Evolutionary conservation across 2,797 vertebrate species (phyloP).

Genomic region (Odontamblyopus lacepedii): DNA sequence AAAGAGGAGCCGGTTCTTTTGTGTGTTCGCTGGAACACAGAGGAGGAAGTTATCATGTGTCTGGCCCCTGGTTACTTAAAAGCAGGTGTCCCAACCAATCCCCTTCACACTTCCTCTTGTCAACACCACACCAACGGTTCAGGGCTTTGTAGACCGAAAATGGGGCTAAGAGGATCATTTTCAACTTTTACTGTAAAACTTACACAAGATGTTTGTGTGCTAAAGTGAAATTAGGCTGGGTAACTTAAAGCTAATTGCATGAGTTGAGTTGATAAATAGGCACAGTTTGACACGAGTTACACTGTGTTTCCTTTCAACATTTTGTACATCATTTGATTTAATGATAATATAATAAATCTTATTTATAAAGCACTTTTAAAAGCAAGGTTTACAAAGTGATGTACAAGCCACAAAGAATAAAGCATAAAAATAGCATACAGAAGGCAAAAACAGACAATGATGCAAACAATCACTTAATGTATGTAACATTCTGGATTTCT

Average conservation of each 20-base stretch:
- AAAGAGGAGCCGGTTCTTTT: conserved; percentile 44
- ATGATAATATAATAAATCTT: too few species aligned
- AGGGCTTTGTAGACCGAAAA: conserved; percentile 20
- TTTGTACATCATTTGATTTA: too few species aligned
- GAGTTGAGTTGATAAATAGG: neutral
- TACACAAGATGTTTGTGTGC: neutral
- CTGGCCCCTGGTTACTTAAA: conserved; percentile 67
- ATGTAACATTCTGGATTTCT: too few species aligned
- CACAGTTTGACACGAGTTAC: neutral
- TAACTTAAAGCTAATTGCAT: neutral
- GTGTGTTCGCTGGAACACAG: conserved; percentile 44
- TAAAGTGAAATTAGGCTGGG: neutral
- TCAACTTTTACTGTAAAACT: neutral
- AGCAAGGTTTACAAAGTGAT: too few species aligned
- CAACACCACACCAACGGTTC: conserved; percentile 56
- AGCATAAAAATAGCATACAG: too few species aligned
- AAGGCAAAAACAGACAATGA: too few species aligned
- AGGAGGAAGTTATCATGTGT: conserved; percentile 66
- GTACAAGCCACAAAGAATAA: too few species aligned
- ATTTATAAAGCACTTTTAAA: too few species aligned
- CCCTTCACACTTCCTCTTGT: conserved; percentile 69
- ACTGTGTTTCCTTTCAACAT: too few species aligned
- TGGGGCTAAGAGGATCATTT: neutral
- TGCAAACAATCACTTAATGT: too few species aligned
- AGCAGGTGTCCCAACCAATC: conserved; percentile 72